A percentile compares a stretch with the other conserved stretches of the same genome.
These are phyloP conservation scores for Cerceris ruficornis DNA, from an alignment of 2,888 invertebrate genomes.

Conservation along the genomic window DNA sequence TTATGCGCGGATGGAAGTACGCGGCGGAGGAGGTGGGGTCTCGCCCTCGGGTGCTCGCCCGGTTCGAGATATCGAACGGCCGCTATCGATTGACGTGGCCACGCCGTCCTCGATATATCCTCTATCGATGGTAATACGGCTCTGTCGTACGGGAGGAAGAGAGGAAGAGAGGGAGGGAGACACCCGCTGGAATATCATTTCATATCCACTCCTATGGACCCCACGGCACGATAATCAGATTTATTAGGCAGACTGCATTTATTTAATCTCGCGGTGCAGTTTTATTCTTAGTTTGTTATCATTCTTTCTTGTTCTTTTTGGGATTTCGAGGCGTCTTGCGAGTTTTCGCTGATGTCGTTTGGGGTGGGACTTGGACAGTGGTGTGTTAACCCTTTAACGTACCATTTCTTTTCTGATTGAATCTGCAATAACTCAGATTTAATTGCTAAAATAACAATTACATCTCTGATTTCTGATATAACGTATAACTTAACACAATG, in stretches of 20 bases:
- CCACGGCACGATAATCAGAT: slow-evolving; percentile 45
- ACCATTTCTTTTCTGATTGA: too few relatives aligned
- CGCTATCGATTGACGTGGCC: slow-evolving; percentile 68
- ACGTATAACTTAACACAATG: too few relatives aligned
- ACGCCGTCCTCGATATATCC: slow-evolving; percentile 65
- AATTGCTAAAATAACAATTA: too few relatives aligned
- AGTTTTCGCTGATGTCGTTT: too few relatives aligned
- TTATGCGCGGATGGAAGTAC: slow-evolving; percentile 78
- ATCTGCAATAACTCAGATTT: too few relatives aligned
- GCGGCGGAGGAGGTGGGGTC: slow-evolving; percentile 62
- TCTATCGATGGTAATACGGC: slow-evolving; percentile 59
- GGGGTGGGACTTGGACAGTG: too few relatives aligned
- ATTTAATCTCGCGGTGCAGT: slow-evolving; percentile 32
- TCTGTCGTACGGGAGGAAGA: slow-evolving; percentile 50
- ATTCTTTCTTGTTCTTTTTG: background rate
- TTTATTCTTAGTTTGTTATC: background rate
- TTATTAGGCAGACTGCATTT: slow-evolving; percentile 47
- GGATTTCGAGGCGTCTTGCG: background rate
- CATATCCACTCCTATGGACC: slow-evolving; percentile 50
- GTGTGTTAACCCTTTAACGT: too few relatives aligned
- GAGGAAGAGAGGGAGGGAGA: slow-evolving; percentile 17
- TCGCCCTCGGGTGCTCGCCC: slow-evolving; percentile 73
- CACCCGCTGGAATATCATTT: slow-evolving; percentile 49
- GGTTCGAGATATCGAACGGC: slow-evolving; percentile 67
- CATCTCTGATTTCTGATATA: too few relatives aligned